Conservation (phyloP, 2,113 vertebrate species). For the Syrrhaptes paradoxus region DNA sequence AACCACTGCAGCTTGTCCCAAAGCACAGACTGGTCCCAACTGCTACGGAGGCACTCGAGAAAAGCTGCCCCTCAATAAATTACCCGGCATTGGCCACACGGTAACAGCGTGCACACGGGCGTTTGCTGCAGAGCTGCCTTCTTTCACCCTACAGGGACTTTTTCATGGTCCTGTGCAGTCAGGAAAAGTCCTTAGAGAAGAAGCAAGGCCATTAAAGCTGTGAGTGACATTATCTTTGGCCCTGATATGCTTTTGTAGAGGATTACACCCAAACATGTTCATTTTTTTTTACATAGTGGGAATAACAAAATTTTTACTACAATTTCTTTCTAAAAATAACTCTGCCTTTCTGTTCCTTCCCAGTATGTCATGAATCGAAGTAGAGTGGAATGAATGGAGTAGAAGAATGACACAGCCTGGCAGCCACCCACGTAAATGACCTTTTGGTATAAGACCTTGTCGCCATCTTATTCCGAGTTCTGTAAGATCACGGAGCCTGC, state of each 20-base stretch:
- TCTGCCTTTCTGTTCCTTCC: neutral
- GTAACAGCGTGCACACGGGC: neutral
- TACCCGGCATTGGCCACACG: fast-evolving
- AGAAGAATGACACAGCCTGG: slow-evolving; percentile 1
- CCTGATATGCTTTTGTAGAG: fast-evolving
- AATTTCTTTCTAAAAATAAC: neutral
- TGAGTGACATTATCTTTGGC: neutral
- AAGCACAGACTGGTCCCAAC: fast-evolving
- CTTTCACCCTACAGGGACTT: neutral
- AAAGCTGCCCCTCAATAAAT: neutral
- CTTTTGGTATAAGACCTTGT: slow-evolving; percentile 24
- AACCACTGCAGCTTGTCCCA: neutral
- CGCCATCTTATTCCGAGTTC: neutral
- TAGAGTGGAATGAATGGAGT: neutral
- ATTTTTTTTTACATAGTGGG: neutral
- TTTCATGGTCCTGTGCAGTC: too few relatives aligned
- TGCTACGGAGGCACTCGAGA: neutral
- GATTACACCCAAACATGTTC: neutral
- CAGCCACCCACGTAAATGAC: neutral
- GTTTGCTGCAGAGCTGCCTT: neutral
- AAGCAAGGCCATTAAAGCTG: neutral
- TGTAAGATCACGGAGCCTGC: neutral
- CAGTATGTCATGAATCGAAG: slow-evolving; percentile 74
- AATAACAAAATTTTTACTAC: neutral
- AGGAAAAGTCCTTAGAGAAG: neutral